These are phyloP conservation scores for Archips xylosteana DNA, from an alignment of 2,888 invertebrate genomes.

Conservation along the genomic window DNA sequence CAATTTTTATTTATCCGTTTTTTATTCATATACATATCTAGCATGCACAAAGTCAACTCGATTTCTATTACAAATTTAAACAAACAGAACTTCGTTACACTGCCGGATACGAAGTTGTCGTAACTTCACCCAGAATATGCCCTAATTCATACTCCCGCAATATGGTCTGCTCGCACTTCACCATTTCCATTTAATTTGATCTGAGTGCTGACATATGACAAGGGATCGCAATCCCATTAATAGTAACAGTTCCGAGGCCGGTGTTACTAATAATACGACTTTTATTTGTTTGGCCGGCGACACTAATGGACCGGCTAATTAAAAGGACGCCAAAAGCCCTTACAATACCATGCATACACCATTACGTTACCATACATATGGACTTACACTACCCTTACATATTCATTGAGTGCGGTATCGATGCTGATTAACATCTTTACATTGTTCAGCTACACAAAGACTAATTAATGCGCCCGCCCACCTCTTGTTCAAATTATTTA, in stretches of 20 bases:
- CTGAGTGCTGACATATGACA: slow-evolving; percentile 37
- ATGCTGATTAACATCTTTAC: slow-evolving; percentile 53
- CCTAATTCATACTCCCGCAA: slow-evolving; percentile 10
- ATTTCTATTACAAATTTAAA: background rate
- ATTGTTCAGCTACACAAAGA: slow-evolving; percentile 24
- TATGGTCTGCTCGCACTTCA: slow-evolving; percentile 15
- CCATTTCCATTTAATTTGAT: slow-evolving; percentile 39
- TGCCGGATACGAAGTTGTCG: background rate
- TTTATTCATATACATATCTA: background rate
- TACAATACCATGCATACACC: slow-evolving; percentile 46
- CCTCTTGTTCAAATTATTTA: slow-evolving; percentile 8
- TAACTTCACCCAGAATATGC: background rate
- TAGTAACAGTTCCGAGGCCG: slow-evolving; percentile 51
- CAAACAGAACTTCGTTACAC: background rate
- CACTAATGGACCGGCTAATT: slow-evolving; percentile 73
- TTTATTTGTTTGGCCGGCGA: slow-evolving; percentile 62
- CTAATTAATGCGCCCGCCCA: slow-evolving; percentile 17
- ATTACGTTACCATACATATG: slow-evolving; percentile 41
- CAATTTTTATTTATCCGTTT: background rate
- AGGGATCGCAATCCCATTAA: slow-evolving; percentile 55
- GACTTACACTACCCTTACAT: slow-evolving; percentile 52
- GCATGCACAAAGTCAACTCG: background rate
- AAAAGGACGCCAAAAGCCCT: slow-evolving; percentile 64
- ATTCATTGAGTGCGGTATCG: slow-evolving; percentile 57
- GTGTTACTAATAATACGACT: slow-evolving; percentile 64